phyloP scores from a whole-genome alignment of 2,113 vertebrate species.

The Amazona vittata region DNA sequence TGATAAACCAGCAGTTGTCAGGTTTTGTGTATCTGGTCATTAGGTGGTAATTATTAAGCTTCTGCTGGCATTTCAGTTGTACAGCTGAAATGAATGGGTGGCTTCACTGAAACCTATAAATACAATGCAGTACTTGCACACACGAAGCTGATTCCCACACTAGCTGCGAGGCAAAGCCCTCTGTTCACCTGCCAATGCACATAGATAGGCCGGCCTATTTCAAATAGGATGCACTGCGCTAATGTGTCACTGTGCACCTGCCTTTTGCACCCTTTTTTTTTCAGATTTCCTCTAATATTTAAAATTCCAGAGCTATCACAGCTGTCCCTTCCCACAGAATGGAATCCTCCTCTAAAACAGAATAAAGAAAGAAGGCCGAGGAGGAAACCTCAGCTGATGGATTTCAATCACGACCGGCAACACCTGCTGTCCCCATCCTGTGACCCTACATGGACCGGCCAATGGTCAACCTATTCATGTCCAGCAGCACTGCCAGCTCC shows the following conservation, averaged over 20 bases:
- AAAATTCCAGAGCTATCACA: neutral
- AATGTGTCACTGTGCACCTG: neutral
- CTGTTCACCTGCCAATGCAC: constrained; percentile 14
- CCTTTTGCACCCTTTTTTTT: neutral
- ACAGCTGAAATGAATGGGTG: neutral
- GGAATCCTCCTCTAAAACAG: neutral
- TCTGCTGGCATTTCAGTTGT: neutral
- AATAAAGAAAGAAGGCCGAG: neutral
- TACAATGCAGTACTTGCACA: neutral
- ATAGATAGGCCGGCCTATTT: neutral
- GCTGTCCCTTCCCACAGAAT: neutral
- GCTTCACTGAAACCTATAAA: constrained; percentile 4
- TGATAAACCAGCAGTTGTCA: neutral
- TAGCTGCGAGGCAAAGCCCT: neutral
- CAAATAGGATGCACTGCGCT: constrained; percentile 37
- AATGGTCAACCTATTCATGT: neutral
- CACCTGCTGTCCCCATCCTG: constrained; percentile 45
- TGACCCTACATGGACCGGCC: neutral
- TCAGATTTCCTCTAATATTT: constrained; percentile 45
- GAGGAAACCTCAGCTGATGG: constrained; percentile 43
- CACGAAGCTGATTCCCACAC: neutral
- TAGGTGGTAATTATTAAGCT: constrained; percentile 9
- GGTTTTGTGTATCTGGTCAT: constrained; percentile 16
- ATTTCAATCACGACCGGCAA: neutral
- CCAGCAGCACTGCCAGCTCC: neutral